Conservation (phyloP, 2,888 invertebrate species). For the Microplitis deprimator region DNA sequence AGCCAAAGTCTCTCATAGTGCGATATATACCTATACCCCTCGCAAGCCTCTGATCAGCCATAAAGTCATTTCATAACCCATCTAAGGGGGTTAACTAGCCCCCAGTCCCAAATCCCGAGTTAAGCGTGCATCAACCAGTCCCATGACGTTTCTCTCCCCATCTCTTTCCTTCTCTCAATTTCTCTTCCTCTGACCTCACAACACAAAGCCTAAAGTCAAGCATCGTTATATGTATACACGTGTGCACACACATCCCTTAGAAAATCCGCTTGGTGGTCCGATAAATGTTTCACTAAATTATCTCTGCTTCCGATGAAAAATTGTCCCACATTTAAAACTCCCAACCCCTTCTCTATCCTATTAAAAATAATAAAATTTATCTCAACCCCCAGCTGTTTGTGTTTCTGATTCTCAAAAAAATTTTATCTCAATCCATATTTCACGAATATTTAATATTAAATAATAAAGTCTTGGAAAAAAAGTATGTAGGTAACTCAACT, state of each 20-base stretch:
- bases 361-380: neutral
- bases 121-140: constrained; percentile 57
- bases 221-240: constrained; percentile 3
- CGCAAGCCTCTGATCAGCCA: constrained; percentile 70
- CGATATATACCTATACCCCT: constrained; percentile 59
- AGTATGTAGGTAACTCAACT: constrained; percentile 12
- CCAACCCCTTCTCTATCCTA: neutral
- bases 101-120: constrained; percentile 64
- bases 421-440: neutral
- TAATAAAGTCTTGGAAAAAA: neutral
- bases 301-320: constrained; percentile 40
- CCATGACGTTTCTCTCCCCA: constrained; percentile 50
- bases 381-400: neutral
- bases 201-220: constrained; percentile 9
- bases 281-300: constrained; percentile 42
- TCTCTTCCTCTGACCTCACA: constrained; percentile 23
- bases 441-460: neutral
- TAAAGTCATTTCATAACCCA: constrained; percentile 71
- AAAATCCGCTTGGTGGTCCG: constrained; percentile 42
- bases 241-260: constrained; percentile 35
- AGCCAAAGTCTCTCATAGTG: constrained; percentile 6
- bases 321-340: constrained; percentile 17
- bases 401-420: neutral
- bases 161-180: constrained; percentile 33
- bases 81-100: constrained; percentile 65